Percentiles rank a stretch among this genome's conserved stretches.
Evolutionary conservation across 2,113 vertebrate genomes (phyloP).

Genomic region (Oncorhynchus gorbuscha): DNA sequence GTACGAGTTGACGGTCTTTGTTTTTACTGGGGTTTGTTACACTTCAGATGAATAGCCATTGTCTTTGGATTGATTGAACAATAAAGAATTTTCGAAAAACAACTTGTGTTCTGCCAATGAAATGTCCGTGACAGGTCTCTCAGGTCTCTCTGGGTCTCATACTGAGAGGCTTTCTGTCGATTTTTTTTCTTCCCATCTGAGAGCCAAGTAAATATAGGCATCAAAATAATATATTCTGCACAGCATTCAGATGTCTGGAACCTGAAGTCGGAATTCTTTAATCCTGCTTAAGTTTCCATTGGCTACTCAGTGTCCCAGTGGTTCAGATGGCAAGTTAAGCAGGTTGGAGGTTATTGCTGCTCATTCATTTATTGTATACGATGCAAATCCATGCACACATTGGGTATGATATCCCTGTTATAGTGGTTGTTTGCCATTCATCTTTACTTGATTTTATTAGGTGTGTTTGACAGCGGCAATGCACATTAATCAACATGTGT

Average conservation of each 20-base stretch:
- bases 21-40: background rate
- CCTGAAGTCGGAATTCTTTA: background rate
- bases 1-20: background rate
- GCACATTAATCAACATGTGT: no score
- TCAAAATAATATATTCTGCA: background rate
- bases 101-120: background rate
- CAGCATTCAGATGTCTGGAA: background rate
- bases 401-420: no score
- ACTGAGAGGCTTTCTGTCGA: background rate
- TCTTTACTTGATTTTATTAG: no score
- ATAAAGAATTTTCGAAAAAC: background rate
- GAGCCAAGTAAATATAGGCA: background rate
- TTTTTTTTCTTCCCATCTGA: background rate
- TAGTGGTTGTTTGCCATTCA: no score
- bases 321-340: no score
- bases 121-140: background rate
- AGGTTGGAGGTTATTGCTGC: no score
- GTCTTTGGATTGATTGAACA: background rate
- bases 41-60: background rate
- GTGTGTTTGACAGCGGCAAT: no score
- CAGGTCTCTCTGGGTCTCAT: background rate
- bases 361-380: no score
- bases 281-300: no score
- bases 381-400: no score
- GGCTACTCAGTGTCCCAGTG: no score